These are phyloP conservation scores for Isotomurus palustris DNA, from an alignment of 2,888 invertebrate genomes.

Conservation along the genomic window DNA sequence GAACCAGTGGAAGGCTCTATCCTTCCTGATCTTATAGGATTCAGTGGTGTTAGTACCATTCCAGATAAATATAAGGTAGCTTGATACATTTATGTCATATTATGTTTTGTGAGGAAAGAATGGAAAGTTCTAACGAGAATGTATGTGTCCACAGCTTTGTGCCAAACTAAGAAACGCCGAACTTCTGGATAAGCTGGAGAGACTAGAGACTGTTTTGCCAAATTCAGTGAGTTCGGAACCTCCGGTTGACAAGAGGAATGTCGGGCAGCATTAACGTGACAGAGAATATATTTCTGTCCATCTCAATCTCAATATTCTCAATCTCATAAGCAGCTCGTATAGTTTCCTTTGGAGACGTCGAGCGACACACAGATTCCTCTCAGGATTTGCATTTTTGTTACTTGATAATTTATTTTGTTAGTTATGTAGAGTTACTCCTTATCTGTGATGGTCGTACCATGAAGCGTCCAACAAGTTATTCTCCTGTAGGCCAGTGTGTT, in stretches of 20 bases:
- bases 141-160: conserved; percentile 1
- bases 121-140: background rate
- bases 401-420: too few relatives aligned
- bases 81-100: background rate
- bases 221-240: background rate
- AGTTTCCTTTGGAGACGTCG: too few relatives aligned
- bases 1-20: conserved; percentile 65
- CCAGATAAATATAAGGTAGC: conserved; percentile 71
- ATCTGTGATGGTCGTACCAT: too few relatives aligned
- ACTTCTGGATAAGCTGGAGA: background rate
- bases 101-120: background rate
- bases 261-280: conserved; percentile 5
- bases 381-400: too few relatives aligned
- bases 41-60: conserved; percentile 74
- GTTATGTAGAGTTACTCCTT: too few relatives aligned
- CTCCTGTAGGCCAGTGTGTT: too few relatives aligned
- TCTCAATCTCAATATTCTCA: too few relatives aligned
- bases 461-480: too few relatives aligned
- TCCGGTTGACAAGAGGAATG: conserved; percentile 2
- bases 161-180: background rate
- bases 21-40: conserved; percentile 70
- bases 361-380: too few relatives aligned
- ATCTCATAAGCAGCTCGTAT: too few relatives aligned
- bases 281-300: too few relatives aligned
- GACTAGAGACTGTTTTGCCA: background rate